Evolutionary conservation across 2,888 invertebrate species (phyloP).

Genomic region (Pachycephus smyrnensis): DNA sequence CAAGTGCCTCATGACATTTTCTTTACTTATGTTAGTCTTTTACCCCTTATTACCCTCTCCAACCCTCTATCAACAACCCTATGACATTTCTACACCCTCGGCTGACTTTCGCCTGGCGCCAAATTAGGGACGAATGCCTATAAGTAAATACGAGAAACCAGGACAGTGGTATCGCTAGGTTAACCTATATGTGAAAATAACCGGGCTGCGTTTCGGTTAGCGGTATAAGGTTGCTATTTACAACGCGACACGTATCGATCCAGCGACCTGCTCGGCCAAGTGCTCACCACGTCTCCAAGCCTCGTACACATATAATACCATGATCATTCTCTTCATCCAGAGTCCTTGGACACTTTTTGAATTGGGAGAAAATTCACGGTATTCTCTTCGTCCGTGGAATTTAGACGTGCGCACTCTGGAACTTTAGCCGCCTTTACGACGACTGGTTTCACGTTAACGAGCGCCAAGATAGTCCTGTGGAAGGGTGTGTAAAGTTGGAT

Average conservation of each 20-base stretch:
- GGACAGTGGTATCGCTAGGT: not conserved
- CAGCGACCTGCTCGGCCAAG: slow-evolving; percentile 21
- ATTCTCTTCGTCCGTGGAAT: not conserved
- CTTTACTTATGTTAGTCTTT: not conserved
- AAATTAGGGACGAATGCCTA: not conserved
- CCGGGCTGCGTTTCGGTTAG: not conserved
- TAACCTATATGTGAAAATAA: slow-evolving; percentile 7
- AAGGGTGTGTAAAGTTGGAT: not conserved
- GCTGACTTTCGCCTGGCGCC: not conserved
- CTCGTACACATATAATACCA: not conserved
- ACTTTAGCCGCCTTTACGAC: not conserved
- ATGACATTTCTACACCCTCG: not conserved
- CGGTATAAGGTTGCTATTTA: slow-evolving; percentile 25
- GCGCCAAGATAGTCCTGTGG: not conserved
- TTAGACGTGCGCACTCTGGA: not conserved
- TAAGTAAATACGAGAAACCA: not conserved
- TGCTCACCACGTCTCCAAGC: not conserved
- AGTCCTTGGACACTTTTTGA: slow-evolving; percentile 4
- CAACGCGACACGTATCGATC: slow-evolving; percentile 35
- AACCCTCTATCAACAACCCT: not conserved
- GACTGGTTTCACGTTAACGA: not conserved
- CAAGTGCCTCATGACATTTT: too few species aligned
- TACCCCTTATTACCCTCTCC: not conserved
- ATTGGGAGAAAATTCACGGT: not conserved
- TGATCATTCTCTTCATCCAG: not conserved